A percentile compares a stretch with the other conserved stretches of the same genome.
phyloP scores from a whole-genome alignment of 30 jellyfish, hydroid and myxozoan species.

The Turritopsis dohrnii region DNA sequence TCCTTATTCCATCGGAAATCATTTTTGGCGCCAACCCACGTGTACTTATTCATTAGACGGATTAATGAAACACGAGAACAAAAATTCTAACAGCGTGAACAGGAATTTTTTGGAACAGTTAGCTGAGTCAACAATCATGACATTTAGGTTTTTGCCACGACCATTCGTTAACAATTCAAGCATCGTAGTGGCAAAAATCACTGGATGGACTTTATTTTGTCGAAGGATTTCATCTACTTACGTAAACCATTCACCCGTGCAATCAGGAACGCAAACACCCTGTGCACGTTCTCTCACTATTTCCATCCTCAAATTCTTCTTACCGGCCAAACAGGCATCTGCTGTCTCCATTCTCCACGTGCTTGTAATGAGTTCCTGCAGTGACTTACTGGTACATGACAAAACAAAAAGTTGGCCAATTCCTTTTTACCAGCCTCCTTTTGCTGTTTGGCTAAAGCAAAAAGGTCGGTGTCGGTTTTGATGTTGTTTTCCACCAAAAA shows the following conservation, averaged over 20 bases:
- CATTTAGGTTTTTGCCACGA: conserved; percentile 35
- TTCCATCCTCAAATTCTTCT: not conserved
- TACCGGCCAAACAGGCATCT: not conserved
- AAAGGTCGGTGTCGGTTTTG: conserved; percentile 16
- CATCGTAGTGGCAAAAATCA: conserved; percentile 21
- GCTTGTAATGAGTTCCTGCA: conserved; percentile 16
- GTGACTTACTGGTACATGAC: not conserved
- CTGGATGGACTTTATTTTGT: conserved; percentile 21
- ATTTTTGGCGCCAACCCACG: conserved; percentile 30
- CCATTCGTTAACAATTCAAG: conserved; percentile 28
- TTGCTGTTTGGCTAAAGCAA: conserved; percentile 37
- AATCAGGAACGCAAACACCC: conserved; percentile 3
- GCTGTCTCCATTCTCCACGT: conserved; percentile 40
- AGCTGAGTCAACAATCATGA: conserved; percentile 19
- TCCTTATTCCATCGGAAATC: conserved; percentile 41
- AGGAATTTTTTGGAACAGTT: conserved; percentile 31
- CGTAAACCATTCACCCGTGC: conserved; percentile 32
- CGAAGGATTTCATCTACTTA: conserved; percentile 39
- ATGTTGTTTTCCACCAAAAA: conserved; percentile 2
- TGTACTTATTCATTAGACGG: conserved; percentile 37
- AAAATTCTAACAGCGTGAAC: conserved; percentile 20
- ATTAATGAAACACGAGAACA: conserved; percentile 1
- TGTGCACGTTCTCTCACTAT: conserved; percentile 9
- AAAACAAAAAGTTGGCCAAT: conserved; percentile 21
- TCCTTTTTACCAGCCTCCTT: conserved; percentile 28